A percentile compares a stretch with the other conserved stretches of the same genome.
phyloP scores from a whole-genome alignment of 1,140 invertebrate genomes.

The Kradibia gibbosae region DNA sequence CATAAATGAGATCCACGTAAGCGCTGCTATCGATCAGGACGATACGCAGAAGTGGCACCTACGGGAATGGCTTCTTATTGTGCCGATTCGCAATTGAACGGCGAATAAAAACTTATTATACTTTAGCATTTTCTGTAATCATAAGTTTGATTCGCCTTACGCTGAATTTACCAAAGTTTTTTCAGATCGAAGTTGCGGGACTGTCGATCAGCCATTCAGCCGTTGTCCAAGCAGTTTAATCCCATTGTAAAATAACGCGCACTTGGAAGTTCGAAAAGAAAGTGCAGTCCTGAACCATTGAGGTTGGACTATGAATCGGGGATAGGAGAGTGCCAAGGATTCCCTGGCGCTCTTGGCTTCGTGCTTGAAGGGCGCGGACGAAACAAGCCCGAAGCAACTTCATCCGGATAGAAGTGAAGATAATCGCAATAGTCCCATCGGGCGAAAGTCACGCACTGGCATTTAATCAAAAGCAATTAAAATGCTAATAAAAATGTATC shows the following conservation, averaged over 20 bases:
- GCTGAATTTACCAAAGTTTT: neutral
- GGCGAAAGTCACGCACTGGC: neutral
- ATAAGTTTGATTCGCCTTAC: neutral
- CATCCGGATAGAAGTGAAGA: neutral
- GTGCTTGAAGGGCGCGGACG: neutral
- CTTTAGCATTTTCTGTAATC: neutral
- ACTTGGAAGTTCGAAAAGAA: neutral
- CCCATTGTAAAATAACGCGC: neutral
- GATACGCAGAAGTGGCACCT: neutral
- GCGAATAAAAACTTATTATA: neutral
- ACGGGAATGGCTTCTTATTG: neutral
- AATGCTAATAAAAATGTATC: neutral
- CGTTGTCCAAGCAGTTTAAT: neutral
- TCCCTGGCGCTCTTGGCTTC: neutral
- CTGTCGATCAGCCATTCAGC: neutral
- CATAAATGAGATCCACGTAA: neutral
- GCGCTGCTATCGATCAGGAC: neutral
- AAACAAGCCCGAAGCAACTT: neutral
- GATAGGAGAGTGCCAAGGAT: neutral
- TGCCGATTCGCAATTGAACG: neutral
- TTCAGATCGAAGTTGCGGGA: neutral
- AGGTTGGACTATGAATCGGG: neutral
- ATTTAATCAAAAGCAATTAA: constrained; percentile 14
- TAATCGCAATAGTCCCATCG: neutral
- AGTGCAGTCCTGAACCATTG: neutral